Base-by-base conservation (phyloP, 2,888 invertebrate genomes). In the Acleris literana region DNA sequence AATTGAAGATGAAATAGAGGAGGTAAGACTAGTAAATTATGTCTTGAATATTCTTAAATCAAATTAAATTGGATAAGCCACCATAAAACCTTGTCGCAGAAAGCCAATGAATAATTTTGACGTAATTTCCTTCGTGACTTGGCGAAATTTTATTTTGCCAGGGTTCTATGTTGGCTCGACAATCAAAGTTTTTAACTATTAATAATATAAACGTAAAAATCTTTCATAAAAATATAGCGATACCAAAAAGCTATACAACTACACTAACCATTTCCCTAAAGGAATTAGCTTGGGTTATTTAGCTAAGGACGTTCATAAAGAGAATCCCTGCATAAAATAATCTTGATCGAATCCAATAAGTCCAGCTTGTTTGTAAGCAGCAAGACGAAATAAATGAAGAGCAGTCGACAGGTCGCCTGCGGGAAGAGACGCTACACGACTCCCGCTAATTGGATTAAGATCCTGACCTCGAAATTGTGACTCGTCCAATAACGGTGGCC, bases 1-100 rank as follows among this genome's bases (percentile, higher is more conserved):
- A 46, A 46, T 71, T n/a, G 85, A 85, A 18, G 71, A 70, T 69
- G 87, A 87, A 63, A 71, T 85, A 4, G 86, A 87, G 80, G 79
- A 78, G 87, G 92, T 92, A 86, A 86, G 87, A 69, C 53, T 46
- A 48, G 11, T 63, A 11, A 39, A 39, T 39, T 39, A 33, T 33
- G 39, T 13, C 39, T 39, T 11, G 39, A 39, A 39, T 39, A 39
- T 1, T 39, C 3, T 13, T 39, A 13, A 13, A 13, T 3, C 6
- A 25, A 25, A 7, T 25, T 25, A 22, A 2, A 0, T 33, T 33
- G 9, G 33, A 9, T 9, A 33, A 33, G 33, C 9, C 33, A 7
- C 33, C 3, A 33, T 33, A 33, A 33, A 9, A 33, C 2, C 9
- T 0, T 9, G 9, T 33, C 33, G 3, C 33, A 9, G 9, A 33